These are phyloP conservation scores for Acanthococcus lagerstroemiae DNA, from an alignment of 2,888 invertebrate genomes.

Conservation along the genomic window DNA sequence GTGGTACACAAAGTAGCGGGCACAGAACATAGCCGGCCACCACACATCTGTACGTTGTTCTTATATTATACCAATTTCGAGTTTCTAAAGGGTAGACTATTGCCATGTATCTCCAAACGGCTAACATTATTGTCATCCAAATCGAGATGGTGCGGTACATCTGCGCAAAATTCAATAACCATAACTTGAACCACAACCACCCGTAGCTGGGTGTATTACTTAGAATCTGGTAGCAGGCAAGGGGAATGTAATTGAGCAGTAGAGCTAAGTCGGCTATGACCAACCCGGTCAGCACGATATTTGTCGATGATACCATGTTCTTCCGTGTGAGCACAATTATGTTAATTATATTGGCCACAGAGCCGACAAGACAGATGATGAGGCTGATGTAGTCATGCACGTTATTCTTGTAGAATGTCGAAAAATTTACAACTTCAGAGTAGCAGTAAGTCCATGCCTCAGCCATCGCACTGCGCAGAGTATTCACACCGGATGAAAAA, in stretches of 20 bases:
- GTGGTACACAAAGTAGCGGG: conserved; percentile 71
- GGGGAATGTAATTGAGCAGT: conserved; percentile 89
- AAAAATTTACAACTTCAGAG: conserved; percentile 24
- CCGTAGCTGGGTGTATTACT: conserved; percentile 51
- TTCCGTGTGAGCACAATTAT: conserved; percentile 78
- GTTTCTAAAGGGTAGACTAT: conserved; percentile 73
- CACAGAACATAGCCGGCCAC: conserved; percentile 69
- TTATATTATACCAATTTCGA: conserved; percentile 69
- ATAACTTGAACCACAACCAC: conserved; percentile 75
- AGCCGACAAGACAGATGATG: conserved; percentile 79
- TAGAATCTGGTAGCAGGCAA: conserved; percentile 69
- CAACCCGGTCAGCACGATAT: conserved; percentile 78
- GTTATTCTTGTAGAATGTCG: conserved; percentile 54
- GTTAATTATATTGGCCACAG: conserved; percentile 83
- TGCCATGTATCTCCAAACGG: conserved; percentile 75
- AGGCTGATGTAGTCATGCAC: conserved; percentile 78
- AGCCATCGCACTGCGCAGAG: too few relatives aligned
- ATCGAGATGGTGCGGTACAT: conserved; percentile 84
- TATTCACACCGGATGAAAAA: too few relatives aligned
- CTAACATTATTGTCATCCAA: conserved; percentile 82
- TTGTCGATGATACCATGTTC: conserved; percentile 85
- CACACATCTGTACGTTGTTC: conserved; percentile 64
- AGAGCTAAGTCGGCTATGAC: conserved; percentile 90
- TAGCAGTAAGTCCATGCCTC: conserved; percentile 32
- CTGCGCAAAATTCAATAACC: conserved; percentile 83